Evolutionary conservation across 2,113 vertebrate genomes (phyloP).

Genomic region (Holacanthus passer): DNA sequence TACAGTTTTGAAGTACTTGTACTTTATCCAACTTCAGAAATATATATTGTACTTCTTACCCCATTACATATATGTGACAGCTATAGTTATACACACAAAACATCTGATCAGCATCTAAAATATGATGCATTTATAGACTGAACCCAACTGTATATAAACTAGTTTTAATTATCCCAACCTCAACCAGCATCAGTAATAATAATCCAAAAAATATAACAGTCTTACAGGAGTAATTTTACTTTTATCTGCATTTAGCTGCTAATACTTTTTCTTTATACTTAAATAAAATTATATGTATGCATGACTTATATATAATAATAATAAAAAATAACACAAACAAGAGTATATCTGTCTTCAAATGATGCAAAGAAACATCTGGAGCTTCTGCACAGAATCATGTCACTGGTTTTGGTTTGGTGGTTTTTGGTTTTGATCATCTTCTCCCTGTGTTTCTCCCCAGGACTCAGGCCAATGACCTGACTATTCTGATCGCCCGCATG

Average conservation of each 20-base stretch:
- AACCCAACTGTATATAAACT: background rate
- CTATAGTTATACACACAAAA: background rate
- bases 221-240: background rate
- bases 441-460: conserved; percentile 70
- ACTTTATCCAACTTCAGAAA: no score
- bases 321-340: no score
- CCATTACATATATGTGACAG: background rate
- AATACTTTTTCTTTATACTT: background rate
- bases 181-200: background rate
- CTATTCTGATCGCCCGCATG: conserved; percentile 89
- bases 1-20: background rate
- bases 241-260: background rate
- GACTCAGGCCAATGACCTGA: conserved; percentile 86
- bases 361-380: background rate
- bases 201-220: background rate
- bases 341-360: background rate
- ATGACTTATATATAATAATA: no score
- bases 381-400: background rate
- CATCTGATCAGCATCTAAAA: background rate
- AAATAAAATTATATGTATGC: background rate
- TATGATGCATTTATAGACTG: background rate
- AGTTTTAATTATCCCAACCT: background rate
- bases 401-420: no score
- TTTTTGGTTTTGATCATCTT: background rate
- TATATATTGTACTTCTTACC: no score